Evolutionary conservation across 2,797 vertebrate species (phyloP).

Genomic region (Peromyscus aztecus): DNA sequence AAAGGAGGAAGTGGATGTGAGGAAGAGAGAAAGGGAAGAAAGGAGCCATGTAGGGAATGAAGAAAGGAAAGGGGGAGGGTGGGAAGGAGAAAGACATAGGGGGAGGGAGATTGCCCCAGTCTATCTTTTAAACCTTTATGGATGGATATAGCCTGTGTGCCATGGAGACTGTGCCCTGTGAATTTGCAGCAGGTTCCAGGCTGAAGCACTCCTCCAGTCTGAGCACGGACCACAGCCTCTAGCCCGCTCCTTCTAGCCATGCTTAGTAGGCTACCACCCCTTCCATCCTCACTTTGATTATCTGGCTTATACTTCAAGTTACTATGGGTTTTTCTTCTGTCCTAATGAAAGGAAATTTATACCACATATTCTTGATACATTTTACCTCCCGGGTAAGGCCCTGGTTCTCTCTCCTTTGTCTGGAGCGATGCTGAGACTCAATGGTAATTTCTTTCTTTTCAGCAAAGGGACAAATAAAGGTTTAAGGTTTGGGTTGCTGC

Average conservation of each 20-base stretch:
- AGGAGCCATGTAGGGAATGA: rapidly evolving
- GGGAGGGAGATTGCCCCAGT: too few species aligned
- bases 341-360: background rate
- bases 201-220: background rate
- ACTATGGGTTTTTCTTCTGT: background rate
- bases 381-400: background rate
- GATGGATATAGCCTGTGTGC: background rate
- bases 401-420: background rate
- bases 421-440: background rate
- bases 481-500: background rate
- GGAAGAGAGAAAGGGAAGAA: background rate
- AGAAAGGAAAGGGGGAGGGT: background rate
- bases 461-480: background rate
- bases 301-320: background rate
- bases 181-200: too few species aligned
- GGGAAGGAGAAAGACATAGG: background rate
- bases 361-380: background rate
- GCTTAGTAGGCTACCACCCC: background rate
- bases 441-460: background rate
- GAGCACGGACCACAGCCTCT: too few species aligned
- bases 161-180: background rate
- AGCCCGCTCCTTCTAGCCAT: background rate
- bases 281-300: background rate
- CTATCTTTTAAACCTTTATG: too few species aligned
- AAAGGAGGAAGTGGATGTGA: background rate